A percentile compares a stretch with the other conserved stretches of the same genome.
phyloP scores from a whole-genome alignment of 1,140 invertebrate genomes.

The Aleiodes sp. region DNA sequence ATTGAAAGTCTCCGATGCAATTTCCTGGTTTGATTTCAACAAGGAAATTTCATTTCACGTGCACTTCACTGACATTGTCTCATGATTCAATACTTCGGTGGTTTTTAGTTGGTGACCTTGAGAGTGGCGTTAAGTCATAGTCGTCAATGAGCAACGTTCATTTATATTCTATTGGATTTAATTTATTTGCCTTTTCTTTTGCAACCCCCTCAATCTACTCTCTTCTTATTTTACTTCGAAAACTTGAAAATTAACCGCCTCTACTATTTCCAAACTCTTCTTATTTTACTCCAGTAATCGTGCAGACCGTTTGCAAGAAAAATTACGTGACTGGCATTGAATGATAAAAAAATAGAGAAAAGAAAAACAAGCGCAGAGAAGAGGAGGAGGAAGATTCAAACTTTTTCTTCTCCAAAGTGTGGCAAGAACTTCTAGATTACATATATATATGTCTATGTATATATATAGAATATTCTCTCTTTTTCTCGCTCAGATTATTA shows the following conservation, averaged over 20 bases:
- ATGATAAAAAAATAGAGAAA: not conserved
- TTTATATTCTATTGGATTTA: not conserved
- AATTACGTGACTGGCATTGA: slow-evolving; percentile 16
- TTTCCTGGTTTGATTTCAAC: too few relatives aligned
- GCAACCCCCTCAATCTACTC: not conserved
- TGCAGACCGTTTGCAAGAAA: slow-evolving; percentile 10
- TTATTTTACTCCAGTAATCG: slow-evolving; percentile 9
- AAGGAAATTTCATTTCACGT: too few relatives aligned
- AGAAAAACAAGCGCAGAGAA: not conserved
- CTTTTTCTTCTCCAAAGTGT: not conserved
- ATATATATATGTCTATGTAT: not conserved
- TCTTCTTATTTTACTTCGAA: not conserved
- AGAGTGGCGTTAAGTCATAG: not conserved
- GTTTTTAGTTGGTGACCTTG: not conserved
- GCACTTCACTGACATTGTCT: not conserved
- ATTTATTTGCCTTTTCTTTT: not conserved
- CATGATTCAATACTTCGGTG: not conserved
- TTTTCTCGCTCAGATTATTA: not conserved
- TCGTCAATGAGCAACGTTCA: not conserved
- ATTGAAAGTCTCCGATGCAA: not conserved
- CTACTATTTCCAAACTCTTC: not conserved
- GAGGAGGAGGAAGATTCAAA: not conserved
- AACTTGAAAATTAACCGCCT: slow-evolving; percentile 8
- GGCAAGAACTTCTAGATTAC: not conserved
- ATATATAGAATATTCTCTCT: not conserved